Conservation (phyloP, 2,797 vertebrate species). For the Todus mexicanus region DNA sequence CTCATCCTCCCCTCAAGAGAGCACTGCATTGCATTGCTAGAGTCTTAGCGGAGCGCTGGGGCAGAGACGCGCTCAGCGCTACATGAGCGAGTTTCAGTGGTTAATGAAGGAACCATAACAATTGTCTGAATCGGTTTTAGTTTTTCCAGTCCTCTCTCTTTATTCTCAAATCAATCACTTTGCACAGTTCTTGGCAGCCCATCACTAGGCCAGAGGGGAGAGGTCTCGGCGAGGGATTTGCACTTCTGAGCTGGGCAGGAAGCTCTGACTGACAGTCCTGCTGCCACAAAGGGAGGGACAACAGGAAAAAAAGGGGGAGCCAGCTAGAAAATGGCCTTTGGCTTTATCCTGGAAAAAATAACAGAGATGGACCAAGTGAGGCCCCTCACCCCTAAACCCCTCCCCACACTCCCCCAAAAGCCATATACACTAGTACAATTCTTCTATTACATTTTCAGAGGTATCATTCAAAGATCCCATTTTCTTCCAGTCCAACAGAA, state of each 20-base stretch:
- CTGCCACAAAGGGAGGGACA: conserved; percentile 69
- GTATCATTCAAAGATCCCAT: conserved; percentile 39
- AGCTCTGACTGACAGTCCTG: conserved; percentile 68
- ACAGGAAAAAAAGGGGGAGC: conserved; percentile 41
- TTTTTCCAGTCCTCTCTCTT: conserved; percentile 71
- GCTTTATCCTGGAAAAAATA: conserved; percentile 75
- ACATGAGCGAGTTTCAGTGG: conserved; percentile 31
- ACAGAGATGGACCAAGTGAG: conserved; percentile 70
- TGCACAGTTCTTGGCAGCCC: conserved; percentile 76
- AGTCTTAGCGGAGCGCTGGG: conserved; percentile 58
- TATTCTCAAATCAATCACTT: conserved; percentile 67
- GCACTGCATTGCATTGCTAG: conserved; percentile 43
- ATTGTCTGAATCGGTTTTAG: conserved; percentile 30
- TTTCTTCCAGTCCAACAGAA: conserved; percentile 55
- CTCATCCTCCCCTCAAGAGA: conserved; percentile 45
- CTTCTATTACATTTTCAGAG: conserved; percentile 14
- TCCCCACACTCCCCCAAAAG: conserved; percentile 34
- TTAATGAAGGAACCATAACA: conserved; percentile 60
- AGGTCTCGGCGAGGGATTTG: conserved; percentile 63
- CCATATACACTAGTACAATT: conserved; percentile 34
- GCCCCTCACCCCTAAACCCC: conserved; percentile 51
- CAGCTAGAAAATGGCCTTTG: conserved; percentile 71
- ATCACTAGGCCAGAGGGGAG: conserved; percentile 68
- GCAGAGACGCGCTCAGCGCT: background rate
- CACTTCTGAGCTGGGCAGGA: conserved; percentile 69